Evolutionary conservation across 1,140 invertebrate genomes (phyloP), one percentile per base, ranked within the genome.

Genomic region (Nephila pilipes): DNA sequence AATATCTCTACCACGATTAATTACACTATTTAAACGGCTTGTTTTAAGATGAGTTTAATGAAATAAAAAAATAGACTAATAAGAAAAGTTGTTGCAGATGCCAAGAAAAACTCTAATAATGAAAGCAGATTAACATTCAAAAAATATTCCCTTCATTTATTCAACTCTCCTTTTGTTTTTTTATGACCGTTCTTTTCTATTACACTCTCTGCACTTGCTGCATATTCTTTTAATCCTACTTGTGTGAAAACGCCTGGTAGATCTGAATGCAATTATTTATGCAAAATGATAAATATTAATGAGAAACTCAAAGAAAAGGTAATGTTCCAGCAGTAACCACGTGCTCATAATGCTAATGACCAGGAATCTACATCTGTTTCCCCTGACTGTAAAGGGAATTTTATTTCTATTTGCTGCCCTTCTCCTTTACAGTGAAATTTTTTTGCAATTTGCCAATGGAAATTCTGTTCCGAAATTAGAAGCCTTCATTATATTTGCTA

Each of bases 271-370:
- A 90, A 90, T 90, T 90, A 90, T 90, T 90, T 90, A 90, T 90
- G 75, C 89, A 90, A 90, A 90, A 90, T 90, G 89, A 90, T 90
- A 90, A 90, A 90, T 90, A 90, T 90, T 90, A 90, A 90, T 90
- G 89, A 90, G 89, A 58, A 46, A 57, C 46, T 88, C 25, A 65
- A 65, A 57, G 22, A 10, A 46, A 46, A 46, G 46, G 46, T 46
- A 46, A 46, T 46, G 46, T 46, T n/a, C 46, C 46, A 46, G 6
- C 46, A 46, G 46, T 12, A 63, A 87, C 85, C 85, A 36, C 85
- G 85, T 87, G 85, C 85, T 87, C 58, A 87, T 63, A 29, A 60
- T 87, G 85, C 85, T 87, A 87, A 87, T 87, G 85, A 85, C 83
- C 46, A 46, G n/a, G 60, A 87, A 87, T 87, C 85, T 87, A 87